phyloP scores from a whole-genome alignment of 2,113 vertebrate species.

The Syngnathus scovelli region DNA sequence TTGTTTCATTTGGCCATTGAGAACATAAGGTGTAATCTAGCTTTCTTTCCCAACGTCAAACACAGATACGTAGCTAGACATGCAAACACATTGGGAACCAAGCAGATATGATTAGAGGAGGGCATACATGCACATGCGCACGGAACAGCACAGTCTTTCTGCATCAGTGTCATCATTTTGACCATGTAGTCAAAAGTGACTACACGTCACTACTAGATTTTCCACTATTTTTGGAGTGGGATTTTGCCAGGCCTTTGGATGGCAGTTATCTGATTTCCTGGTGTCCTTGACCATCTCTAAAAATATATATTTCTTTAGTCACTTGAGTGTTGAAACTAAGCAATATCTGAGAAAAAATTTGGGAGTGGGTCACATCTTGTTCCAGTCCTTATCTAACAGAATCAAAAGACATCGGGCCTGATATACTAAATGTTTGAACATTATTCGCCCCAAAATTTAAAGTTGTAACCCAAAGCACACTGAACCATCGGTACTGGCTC shows the following conservation, averaged over 20 bases:
- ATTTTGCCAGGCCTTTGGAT: slow-evolving; percentile 12
- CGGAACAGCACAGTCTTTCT: slow-evolving; percentile 85
- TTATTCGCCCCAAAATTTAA: too few species aligned
- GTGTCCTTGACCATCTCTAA: neutral
- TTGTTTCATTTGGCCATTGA: slow-evolving; percentile 50
- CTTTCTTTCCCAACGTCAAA: slow-evolving; percentile 72
- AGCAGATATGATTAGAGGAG: slow-evolving; percentile 52
- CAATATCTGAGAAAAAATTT: neutral
- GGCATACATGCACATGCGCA: slow-evolving; percentile 57
- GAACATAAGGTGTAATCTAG: slow-evolving; percentile 78
- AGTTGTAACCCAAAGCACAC: too few species aligned
- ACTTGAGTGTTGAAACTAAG: too few species aligned
- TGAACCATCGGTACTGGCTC: too few species aligned
- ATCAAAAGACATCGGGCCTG: neutral
- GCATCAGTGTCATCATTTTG: slow-evolving; percentile 56
- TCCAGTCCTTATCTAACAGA: neutral
- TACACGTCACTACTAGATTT: neutral
- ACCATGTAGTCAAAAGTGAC: neutral
- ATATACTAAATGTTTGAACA: neutral
- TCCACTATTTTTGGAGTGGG: slow-evolving; percentile 8
- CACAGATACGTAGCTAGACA: slow-evolving; percentile 68
- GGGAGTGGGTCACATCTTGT: neutral
- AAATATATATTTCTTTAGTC: too few species aligned
- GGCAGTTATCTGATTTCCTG: slow-evolving; percentile 8
- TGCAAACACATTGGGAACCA: slow-evolving; percentile 70